These are phyloP conservation scores for Hafferia zeledoni DNA, from an alignment of 2,797 vertebrate species.

Conservation along the genomic window DNA sequence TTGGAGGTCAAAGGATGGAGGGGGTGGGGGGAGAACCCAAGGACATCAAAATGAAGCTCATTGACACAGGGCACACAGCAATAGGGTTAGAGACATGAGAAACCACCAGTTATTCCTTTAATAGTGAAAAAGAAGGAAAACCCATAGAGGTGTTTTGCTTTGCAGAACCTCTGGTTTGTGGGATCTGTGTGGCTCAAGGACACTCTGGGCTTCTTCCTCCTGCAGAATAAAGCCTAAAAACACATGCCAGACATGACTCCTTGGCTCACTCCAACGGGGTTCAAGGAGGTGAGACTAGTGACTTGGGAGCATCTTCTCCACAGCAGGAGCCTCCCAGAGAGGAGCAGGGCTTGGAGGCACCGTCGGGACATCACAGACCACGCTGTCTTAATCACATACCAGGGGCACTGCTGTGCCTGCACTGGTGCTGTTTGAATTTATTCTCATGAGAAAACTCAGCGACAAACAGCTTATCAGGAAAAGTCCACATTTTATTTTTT, in stretches of 20 bases:
- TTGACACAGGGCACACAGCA: not conserved
- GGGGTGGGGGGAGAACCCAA: not conserved
- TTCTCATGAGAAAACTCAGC: not conserved
- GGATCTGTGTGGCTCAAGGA: not conserved
- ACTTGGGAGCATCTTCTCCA: not conserved
- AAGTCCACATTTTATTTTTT: not conserved
- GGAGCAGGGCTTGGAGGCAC: not conserved
- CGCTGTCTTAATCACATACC: rapidly evolving
- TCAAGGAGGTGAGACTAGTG: too few relatives aligned
- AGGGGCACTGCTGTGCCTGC: not conserved
- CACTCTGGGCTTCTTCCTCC: not conserved
- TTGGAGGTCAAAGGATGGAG: not conserved
- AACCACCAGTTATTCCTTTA: not conserved
- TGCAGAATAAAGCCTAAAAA: not conserved
- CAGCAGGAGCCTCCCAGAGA: too few relatives aligned
- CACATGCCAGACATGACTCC: rapidly evolving
- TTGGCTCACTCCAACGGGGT: rapidly evolving
- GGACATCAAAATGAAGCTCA: not conserved
- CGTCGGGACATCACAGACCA: not conserved
- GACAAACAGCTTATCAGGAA: not conserved
- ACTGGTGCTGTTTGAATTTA: too few relatives aligned
- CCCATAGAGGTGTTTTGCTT: not conserved
- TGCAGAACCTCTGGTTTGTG: not conserved
- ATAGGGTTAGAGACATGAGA: rapidly evolving
- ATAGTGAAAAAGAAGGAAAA: not conserved